Evolutionary conservation across 2,888 invertebrate species (phyloP), one percentile per base, ranked within the genome.

Genomic region (Eumacrocentrus americanus): DNA sequence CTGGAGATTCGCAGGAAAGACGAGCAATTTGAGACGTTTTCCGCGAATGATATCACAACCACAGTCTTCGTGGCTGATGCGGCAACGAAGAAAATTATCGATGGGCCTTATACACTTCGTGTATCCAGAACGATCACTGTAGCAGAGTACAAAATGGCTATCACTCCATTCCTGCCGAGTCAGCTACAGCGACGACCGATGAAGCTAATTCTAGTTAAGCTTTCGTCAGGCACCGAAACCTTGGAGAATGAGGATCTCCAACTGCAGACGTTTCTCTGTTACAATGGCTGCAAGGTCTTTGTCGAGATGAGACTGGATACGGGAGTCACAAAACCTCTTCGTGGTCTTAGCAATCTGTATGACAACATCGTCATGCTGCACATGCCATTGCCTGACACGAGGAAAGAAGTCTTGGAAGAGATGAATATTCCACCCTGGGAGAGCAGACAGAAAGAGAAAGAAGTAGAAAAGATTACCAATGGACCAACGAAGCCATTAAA

Each of bases 51-150:
- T 66, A 78, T 84, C 34, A 78, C 81, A 51, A 83, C 86, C 63
- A 88, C 86, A 79, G 86, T 89, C 2, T 88, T 84, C 73, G 79
- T 84, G 52, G 84, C 90, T 42, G 85, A 89, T 76, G 72, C 88
- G 52, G 81, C 84, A 48, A 83, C 82, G 22, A 87, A 86, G 73
- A 86, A 87, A 54, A 78, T 86, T 61, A 82, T 86, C 58, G 84
- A 87, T 65, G 87, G 87, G 25, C 88, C 89, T 22, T 81, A 84
- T 65, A 82, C 82, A 68, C 82, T 91, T 7, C 83, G 89, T 62
- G 86, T 87, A 20, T 84, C 85, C 68, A 79, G 83, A 25, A 82
- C 81, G 46, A 85, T 87, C 67, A 86, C 86, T 16, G 84, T 86
- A 12, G 80, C 78, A 25, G 85, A 85, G 47, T 83, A 89, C 61